These are phyloP conservation scores for Bradysia coprophila DNA, from an alignment of 1,140 invertebrate genomes.

Conservation along the genomic window DNA sequence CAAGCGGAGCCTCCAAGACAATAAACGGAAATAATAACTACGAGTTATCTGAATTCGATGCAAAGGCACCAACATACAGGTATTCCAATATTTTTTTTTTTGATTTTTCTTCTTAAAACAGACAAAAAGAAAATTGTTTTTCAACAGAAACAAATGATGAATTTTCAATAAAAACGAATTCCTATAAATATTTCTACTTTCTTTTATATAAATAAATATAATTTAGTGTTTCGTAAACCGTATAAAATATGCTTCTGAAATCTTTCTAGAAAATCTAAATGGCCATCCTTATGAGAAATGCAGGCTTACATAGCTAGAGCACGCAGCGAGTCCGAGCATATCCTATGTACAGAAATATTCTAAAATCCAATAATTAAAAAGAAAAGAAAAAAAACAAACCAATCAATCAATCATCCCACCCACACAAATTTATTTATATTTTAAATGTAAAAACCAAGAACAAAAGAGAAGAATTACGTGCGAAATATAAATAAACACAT, in stretches of 20 bases:
- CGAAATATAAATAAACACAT: no score
- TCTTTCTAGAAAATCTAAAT: slow-evolving; percentile 5
- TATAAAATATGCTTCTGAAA: background rate
- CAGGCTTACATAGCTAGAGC: slow-evolving; percentile 4
- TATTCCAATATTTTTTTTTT: slow-evolving; percentile 1
- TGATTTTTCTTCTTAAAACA: background rate
- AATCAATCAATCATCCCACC: no score
- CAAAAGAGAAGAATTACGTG: no score
- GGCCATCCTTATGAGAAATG: slow-evolving; percentile 6
- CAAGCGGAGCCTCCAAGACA: slow-evolving; percentile 23
- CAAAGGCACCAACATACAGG: slow-evolving; percentile 5
- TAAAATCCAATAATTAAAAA: background rate
- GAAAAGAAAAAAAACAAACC: no score
- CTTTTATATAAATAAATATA: no score
- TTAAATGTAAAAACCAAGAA: no score
- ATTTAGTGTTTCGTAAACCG: no score
- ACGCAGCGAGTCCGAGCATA: slow-evolving; percentile 3
- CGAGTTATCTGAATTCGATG: slow-evolving; percentile 42
- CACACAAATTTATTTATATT: no score
- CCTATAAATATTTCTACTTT: no score
- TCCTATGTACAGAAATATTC: slow-evolving; percentile 4
- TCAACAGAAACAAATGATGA: no score
- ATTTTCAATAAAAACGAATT: no score
- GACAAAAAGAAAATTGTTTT: background rate
- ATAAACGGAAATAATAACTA: slow-evolving; percentile 38